Evolutionary conservation across 2,113 vertebrate genomes (phyloP), one percentile per base, ranked within the genome.

Genomic region (Arvicanthis niloticus): DNA sequence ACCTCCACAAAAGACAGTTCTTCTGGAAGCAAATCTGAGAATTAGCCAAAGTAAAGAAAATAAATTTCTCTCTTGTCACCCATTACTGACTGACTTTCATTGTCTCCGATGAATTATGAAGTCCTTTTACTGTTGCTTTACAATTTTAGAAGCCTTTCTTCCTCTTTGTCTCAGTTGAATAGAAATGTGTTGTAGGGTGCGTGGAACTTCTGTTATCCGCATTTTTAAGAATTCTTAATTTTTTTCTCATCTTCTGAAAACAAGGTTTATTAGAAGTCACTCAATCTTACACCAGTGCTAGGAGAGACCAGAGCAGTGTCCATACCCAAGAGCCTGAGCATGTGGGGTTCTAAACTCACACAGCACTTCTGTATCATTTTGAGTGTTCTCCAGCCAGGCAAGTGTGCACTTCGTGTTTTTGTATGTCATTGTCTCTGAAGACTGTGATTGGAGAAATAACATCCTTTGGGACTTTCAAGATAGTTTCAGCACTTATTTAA

Each of bases 281-380:
- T 8, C 17, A 75, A 24, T 80, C 95, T 96, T n/a, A 96, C 97
- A 96, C 90, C 26, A 84, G 68, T 88, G 34, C 80, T 17, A 37
- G 72, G 40, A 86, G 91, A 96, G 70, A 81, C 8, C 13, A 65
- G 65, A 45, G 9, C 73, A 15, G 10, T 70, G 73, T 42, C 26
- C 89, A 97, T 97, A 75, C 45, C 81, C 67, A 29, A 94, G 80
- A 67, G 53, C n/a, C 48, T 48, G 58, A 70, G 37, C 24, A 62
- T 19, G 34, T 56, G 58, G 48, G 37, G 2, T 26, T 51, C 42
- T 37, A 16, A 7, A 7, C 2, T 2, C 7, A n/a, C 13, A 11
- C 17, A n/a, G 29, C 29, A 12, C 3, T 34, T 31, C 42, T 65
- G 88, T 16, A 34, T 42, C 56, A 67, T 65, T 62, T 77, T 90